A percentile compares a stretch with the other conserved stretches of the same genome.
Conservation (phyloP, 1,140 invertebrate species). For the Periplaneta americana region DNA sequence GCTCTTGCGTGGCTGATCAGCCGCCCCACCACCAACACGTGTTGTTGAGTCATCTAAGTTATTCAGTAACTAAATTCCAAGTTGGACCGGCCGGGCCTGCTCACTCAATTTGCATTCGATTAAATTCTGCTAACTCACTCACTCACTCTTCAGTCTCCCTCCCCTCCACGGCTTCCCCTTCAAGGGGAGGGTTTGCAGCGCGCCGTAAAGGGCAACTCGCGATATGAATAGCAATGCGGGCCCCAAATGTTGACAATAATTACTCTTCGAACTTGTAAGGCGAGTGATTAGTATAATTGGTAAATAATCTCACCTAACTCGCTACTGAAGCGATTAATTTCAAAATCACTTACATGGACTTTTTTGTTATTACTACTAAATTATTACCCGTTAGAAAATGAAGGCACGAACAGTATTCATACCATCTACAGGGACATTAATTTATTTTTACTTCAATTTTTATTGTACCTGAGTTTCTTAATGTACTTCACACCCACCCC, state of each 20-base stretch:
- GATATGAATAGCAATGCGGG: background rate
- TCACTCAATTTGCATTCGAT: constrained; percentile 7
- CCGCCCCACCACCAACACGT: too few relatives aligned
- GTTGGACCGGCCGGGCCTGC: background rate
- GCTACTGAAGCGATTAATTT: background rate
- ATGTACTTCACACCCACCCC: too few relatives aligned
- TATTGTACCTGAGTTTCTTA: too few relatives aligned
- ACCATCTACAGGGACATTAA: too few relatives aligned
- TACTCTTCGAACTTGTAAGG: background rate
- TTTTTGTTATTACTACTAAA: background rate
- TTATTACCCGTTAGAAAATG: too few relatives aligned
- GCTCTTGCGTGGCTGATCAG: too few relatives aligned
- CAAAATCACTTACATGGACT: background rate
- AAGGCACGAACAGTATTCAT: too few relatives aligned
- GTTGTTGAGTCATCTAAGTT: background rate
- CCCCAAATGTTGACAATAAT: background rate
- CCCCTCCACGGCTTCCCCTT: background rate
- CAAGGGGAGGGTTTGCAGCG: background rate
- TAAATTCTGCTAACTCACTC: constrained; percentile 6
- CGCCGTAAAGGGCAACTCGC: background rate
- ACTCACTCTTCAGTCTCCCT: background rate
- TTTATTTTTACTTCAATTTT: too few relatives aligned
- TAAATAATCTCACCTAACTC: background rate
- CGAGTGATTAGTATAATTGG: background rate
- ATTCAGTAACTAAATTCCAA: background rate